Base-by-base conservation (phyloP, 2,888 invertebrate species). In the Cerastis leucographa region DNA sequence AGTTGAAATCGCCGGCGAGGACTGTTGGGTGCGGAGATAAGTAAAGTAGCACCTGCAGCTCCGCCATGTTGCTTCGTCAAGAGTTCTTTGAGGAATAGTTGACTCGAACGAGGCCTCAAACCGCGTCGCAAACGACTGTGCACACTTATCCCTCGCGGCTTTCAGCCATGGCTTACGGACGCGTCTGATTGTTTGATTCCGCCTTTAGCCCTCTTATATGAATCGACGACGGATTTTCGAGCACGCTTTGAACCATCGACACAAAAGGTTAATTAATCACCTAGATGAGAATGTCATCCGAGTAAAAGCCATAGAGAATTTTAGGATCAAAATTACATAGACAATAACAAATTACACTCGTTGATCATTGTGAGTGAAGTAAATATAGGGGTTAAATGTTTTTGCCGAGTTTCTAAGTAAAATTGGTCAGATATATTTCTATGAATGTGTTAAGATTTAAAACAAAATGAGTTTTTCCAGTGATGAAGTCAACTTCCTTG, bases 401-500 rank as follows among this genome's bases (percentile, higher is more conserved):
- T 75, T 72, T 64, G 7, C 59, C 22, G 25, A 67, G 61, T 71
- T 88, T 80, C 0, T 74, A 67, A 25, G 0, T n/a, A 74, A 51
- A 78, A 56, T 74, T 71, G 51, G 54, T 22, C 19, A 64, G 59
- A 29, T 71, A 65, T 69, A 0, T 54, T 62, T 61, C 44, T 62
- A 76, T 76, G 71, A 74, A 72, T 84, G 71, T 79, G 74, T 76
- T 75, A 71, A 9, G 80, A 82, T 84, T 68, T 71, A 72, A 66
- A 61, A 70, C 84, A 93, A 91, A 90, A 99, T 99, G 99, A 99
- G 99, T 97, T 99, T 99, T 96, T 99, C 99, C 89, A 99, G 99
- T 95, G 99, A 99, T 96, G 99, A 99, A 97, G 99, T 99, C 17
- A 99, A 99, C 96, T 99, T 99, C 96, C 97, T 99, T 88, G 99